Percentiles rank a stretch among this genome's conserved stretches.
Evolutionary conservation across 2,797 vertebrate species (phyloP).

Genomic region (Acrocephalus scirpaceus): DNA sequence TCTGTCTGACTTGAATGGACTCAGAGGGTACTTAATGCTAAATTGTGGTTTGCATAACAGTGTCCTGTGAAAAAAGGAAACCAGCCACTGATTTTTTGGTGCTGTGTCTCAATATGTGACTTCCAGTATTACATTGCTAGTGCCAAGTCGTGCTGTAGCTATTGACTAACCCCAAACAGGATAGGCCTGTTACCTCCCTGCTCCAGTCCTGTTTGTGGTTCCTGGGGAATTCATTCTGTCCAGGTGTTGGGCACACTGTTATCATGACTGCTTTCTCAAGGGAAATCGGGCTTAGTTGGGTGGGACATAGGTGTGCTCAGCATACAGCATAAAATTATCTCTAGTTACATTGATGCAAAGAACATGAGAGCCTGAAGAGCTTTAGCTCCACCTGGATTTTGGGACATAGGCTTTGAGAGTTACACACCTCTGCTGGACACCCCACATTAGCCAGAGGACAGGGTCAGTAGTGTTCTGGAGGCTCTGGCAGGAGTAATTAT

Average conservation of each 20-base stretch:
- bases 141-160: neutral
- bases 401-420: neutral
- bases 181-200: neutral
- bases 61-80: neutral
- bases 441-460: neutral
- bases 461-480: neutral
- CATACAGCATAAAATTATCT: neutral
- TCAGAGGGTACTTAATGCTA: neutral
- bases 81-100: neutral
- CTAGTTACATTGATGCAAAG: no score
- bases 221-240: neutral
- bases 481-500: neutral
- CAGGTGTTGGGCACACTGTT: neutral
- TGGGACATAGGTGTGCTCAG: neutral
- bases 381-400: neutral
- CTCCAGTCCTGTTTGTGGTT: neutral
- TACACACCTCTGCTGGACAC: fast-evolving
- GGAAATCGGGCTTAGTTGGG: neutral
- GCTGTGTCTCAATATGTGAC: neutral
- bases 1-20: neutral
- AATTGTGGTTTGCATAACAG: neutral
- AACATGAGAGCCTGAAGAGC: neutral
- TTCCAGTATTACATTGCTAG: neutral
- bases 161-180: neutral
- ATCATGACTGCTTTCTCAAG: neutral